Conservation (phyloP, 2,797 vertebrate species). For the Miichthys miiuy region DNA sequence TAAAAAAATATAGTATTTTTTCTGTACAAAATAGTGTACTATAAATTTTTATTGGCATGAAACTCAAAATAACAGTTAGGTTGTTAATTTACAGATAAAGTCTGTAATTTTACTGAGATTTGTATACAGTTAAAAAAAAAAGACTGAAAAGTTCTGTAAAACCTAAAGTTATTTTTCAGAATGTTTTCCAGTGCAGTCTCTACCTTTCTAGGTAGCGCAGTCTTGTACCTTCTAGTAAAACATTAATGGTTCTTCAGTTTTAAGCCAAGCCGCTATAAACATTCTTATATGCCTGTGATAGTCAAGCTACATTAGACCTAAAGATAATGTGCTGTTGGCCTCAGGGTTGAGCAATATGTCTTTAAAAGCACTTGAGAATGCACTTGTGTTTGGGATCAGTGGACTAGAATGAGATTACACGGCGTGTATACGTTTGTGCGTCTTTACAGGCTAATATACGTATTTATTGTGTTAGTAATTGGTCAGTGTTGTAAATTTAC, state of each 20-base stretch:
- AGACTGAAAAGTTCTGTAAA: too few relatives aligned
- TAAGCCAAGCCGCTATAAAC: not conserved
- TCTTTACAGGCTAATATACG: not conserved
- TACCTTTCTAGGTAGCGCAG: too few relatives aligned
- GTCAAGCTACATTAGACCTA: not conserved
- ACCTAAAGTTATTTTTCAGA: too few relatives aligned
- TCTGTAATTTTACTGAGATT: too few relatives aligned
- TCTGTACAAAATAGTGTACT: too few relatives aligned
- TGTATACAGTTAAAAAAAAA: too few relatives aligned
- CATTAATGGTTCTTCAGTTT: not conserved
- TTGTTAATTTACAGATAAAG: too few relatives aligned
- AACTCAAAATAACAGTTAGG: too few relatives aligned
- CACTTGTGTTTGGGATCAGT: not conserved
- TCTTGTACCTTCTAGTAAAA: not conserved
- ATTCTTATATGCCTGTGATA: not conserved
- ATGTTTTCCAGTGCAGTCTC: too few relatives aligned
- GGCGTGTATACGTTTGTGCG: too few relatives aligned
- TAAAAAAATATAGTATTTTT: too few relatives aligned
- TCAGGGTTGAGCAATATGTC: not conserved
- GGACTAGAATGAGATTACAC: not conserved
- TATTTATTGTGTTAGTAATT: not conserved
- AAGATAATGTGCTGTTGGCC: not conserved
- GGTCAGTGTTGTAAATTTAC: not conserved
- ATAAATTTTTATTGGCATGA: too few relatives aligned
- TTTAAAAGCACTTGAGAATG: not conserved